Evolutionary conservation across 2,888 invertebrate genomes (phyloP).

Genomic region (Noctua comes): DNA sequence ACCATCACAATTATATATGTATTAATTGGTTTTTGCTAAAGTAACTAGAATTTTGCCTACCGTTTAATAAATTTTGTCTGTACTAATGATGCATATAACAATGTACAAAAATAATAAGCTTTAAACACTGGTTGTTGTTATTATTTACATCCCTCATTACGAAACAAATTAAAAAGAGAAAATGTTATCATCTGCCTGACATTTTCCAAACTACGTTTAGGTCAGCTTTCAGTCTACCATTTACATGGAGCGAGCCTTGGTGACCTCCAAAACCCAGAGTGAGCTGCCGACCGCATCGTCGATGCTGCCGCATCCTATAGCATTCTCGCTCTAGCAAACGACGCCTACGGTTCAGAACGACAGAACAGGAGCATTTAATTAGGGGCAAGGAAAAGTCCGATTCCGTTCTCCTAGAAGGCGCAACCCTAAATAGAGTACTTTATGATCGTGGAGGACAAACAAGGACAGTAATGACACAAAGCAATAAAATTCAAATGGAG

Average conservation of each 20-base stretch:
- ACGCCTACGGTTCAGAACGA: not conserved
- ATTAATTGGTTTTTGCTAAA: constrained; percentile 72
- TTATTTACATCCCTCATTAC: constrained; percentile 60
- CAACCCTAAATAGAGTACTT: not conserved
- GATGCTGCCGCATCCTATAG: not conserved
- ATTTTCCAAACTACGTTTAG: not conserved
- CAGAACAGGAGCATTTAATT: not conserved
- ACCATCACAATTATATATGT: constrained; percentile 76
- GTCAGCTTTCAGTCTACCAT: not conserved
- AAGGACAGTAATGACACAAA: not conserved
- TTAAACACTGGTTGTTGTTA: constrained; percentile 79
- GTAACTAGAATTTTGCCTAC: constrained; percentile 75
- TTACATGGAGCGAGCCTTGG: not conserved
- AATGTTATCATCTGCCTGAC: not conserved
- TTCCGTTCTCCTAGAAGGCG: not conserved
- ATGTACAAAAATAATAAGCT: constrained; percentile 90
- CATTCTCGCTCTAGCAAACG: not conserved
- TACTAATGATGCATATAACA: constrained; percentile 88
- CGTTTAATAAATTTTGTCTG: constrained; percentile 73
- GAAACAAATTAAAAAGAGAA: not conserved
- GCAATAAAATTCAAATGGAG: not conserved
- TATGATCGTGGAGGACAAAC: not conserved
- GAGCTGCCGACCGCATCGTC: not conserved
- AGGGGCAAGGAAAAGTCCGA: not conserved
- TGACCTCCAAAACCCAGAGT: not conserved